These are phyloP conservation scores for Argyrosomus regius DNA, from an alignment of 2,797 vertebrate genomes.

Conservation along the genomic window DNA sequence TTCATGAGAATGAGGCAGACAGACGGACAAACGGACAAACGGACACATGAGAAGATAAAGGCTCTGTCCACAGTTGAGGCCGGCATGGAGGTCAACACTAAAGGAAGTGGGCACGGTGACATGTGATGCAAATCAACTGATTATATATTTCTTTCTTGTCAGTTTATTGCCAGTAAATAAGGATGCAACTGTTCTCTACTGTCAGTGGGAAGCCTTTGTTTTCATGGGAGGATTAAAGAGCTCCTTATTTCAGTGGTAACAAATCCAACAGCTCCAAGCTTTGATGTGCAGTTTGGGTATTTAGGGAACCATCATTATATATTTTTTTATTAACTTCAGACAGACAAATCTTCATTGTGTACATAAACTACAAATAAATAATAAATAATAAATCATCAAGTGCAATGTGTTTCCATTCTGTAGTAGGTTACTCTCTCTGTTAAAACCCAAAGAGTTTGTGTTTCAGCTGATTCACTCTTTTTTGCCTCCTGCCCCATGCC, in stretches of 20 bases:
- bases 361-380: slow-evolving; percentile 10
- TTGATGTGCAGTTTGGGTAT: slow-evolving; percentile 38
- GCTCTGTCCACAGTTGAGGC: no score
- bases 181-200: slow-evolving; percentile 18
- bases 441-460: slow-evolving; percentile 1
- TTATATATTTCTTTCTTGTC: slow-evolving; percentile 14
- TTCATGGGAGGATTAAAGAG: slow-evolving; percentile 46
- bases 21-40: no score
- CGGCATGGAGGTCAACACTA: no score
- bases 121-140: slow-evolving; percentile 11
- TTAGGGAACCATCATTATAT: slow-evolving; percentile 18
- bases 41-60: no score
- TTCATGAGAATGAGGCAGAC: no score
- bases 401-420: not conserved
- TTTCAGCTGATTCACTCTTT: slow-evolving; percentile 14
- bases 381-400: slow-evolving; percentile 2
- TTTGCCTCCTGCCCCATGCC: not conserved
- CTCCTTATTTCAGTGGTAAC: slow-evolving; percentile 30
- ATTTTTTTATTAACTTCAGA: not conserved
- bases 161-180: slow-evolving; percentile 38
- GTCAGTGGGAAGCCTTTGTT: slow-evolving; percentile 49
- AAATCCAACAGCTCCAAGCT: slow-evolving; percentile 8
- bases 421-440: not conserved
- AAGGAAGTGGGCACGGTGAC: no score
- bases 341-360: slow-evolving; percentile 15